Evolutionary conservation across 2,113 vertebrate genomes (phyloP).

Genomic region (Anhinga anhinga): DNA sequence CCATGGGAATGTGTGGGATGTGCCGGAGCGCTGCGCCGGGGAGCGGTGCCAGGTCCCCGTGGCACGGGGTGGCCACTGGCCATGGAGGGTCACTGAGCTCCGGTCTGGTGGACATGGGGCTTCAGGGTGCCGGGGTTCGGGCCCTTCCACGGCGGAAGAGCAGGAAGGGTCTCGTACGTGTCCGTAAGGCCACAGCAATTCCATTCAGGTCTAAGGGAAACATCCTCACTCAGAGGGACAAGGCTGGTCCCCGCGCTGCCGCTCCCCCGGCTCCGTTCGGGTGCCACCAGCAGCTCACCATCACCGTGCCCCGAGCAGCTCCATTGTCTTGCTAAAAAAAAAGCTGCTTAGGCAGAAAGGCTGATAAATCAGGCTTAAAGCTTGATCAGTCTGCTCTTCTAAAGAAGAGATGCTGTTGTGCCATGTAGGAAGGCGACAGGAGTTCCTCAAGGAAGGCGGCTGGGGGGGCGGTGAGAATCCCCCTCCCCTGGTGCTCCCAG

Average conservation of each 20-base stretch:
- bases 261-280: background rate
- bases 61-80: fast-evolving
- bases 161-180: fast-evolving
- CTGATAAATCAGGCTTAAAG: background rate
- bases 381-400: fast-evolving
- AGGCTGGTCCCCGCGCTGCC: background rate
- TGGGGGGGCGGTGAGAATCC: background rate
- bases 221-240: fast-evolving
- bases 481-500: background rate
- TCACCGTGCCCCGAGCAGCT: too few species aligned
- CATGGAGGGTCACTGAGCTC: fast-evolving
- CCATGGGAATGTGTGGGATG: fast-evolving
- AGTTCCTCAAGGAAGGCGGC: background rate
- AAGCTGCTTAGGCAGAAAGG: background rate
- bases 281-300: background rate
- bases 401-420: background rate
- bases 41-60: fast-evolving
- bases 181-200: fast-evolving
- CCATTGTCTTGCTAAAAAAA: fast-evolving
- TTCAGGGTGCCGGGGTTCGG: fast-evolving
- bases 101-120: fast-evolving
- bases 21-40: background rate
- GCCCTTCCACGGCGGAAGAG: too few species aligned
- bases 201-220: fast-evolving
- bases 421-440: background rate